Evolutionary conservation across 2,797 vertebrate genomes (phyloP).

Genomic region (Sparidentex hasta): DNA sequence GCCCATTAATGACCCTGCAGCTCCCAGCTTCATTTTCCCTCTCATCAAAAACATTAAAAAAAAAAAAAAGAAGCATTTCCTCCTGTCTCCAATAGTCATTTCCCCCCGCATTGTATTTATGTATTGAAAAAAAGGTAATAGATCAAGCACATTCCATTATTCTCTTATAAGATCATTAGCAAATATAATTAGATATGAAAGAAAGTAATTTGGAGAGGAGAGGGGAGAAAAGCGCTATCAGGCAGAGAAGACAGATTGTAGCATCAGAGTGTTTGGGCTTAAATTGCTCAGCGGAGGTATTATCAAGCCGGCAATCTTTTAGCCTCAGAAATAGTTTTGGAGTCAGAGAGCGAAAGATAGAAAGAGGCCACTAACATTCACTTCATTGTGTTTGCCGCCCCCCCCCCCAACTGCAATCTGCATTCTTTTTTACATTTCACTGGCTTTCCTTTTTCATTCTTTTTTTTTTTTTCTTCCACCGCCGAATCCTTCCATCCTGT

Average conservation of each 20-base stretch:
- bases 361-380: slow-evolving; percentile 75
- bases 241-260: slow-evolving; percentile 90
- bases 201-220: slow-evolving; percentile 90
- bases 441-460: slow-evolving; percentile 20
- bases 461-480: slow-evolving; percentile 7
- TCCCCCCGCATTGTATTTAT: slow-evolving; percentile 88
- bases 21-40: slow-evolving; percentile 81
- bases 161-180: slow-evolving; percentile 91
- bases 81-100: slow-evolving; percentile 85
- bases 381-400: slow-evolving; percentile 67
- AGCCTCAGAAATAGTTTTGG: slow-evolving; percentile 86
- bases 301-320: slow-evolving; percentile 86
- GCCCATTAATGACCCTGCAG: slow-evolving; percentile 82
- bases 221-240: slow-evolving; percentile 90
- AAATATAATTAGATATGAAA: slow-evolving; percentile 91
- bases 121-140: slow-evolving; percentile 89
- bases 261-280: slow-evolving; percentile 89
- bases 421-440: slow-evolving; percentile 1
- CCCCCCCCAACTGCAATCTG: slow-evolving; percentile 54
- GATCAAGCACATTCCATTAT: slow-evolving; percentile 91
- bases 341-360: slow-evolving; percentile 77
- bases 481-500: slow-evolving; percentile 50
- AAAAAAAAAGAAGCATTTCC: slow-evolving; percentile 81
- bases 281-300: slow-evolving; percentile 89
- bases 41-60: slow-evolving; percentile 82